Percentiles rank a stretch among this genome's conserved stretches.
phyloP scores from a whole-genome alignment of 2,888 invertebrate genomes.

The Athrips mouffetella region DNA sequence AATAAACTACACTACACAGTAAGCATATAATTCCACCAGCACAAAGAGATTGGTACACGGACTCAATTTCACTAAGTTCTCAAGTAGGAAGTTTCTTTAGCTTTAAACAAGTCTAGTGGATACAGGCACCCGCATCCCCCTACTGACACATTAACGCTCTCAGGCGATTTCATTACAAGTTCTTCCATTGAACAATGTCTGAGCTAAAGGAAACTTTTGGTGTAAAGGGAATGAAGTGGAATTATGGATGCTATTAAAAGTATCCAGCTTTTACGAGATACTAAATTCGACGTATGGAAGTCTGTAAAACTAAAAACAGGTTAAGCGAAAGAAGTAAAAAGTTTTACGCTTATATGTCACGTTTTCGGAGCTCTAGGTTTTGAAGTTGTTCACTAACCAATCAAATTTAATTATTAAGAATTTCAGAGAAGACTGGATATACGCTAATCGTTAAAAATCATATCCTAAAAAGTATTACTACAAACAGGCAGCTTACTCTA shows the following conservation, averaged over 20 bases:
- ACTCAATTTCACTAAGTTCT: conserved; percentile 12
- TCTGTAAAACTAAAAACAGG: conserved; percentile 1
- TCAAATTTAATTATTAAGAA: no score
- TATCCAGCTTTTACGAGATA: conserved; percentile 3
- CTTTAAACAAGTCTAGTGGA: background rate
- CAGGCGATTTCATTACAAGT: background rate
- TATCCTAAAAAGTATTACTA: background rate
- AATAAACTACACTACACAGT: no score
- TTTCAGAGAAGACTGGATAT: no score
- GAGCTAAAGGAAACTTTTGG: background rate
- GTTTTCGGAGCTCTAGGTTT: no score
- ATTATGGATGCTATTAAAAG: background rate
- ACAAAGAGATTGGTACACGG: conserved; percentile 2
- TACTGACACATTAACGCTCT: background rate
- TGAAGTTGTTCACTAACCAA: no score
- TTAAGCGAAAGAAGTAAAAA: background rate
- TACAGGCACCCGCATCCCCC: background rate
- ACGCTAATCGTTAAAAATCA: background rate
- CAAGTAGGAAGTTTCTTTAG: conserved; percentile 9
- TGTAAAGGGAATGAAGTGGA: background rate
- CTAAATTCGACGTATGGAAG: background rate
- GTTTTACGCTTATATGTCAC: no score
- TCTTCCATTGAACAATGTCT: background rate
- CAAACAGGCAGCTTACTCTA: background rate
- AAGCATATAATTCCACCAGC: conserved; percentile 1